phyloP scores from a whole-genome alignment of 30 jellyfish, hydroid and myxozoan species.

The Hydractinia echinata region DNA sequence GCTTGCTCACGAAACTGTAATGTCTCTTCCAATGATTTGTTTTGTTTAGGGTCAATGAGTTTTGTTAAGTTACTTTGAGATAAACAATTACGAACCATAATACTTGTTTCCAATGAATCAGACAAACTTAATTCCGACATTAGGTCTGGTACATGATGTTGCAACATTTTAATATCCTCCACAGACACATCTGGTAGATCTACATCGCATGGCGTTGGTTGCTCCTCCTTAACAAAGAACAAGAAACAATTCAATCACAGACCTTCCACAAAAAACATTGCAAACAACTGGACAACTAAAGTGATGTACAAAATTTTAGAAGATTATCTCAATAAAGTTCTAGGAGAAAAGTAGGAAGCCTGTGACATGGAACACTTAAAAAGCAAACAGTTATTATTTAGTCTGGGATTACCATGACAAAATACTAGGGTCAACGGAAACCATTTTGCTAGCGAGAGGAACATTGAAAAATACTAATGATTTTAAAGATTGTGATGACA shows the following conservation, averaged over 20 bases:
- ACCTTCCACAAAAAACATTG: neutral
- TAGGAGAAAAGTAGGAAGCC: neutral
- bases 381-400: no score
- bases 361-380: no score
- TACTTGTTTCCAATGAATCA: slow-evolving; percentile 69
- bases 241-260: neutral
- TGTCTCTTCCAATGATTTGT: slow-evolving; percentile 61
- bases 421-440: no score
- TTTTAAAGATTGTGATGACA: no score
- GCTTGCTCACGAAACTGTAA: slow-evolving; percentile 45
- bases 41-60: slow-evolving; percentile 63
- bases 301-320: neutral
- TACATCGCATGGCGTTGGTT: slow-evolving; percentile 70
- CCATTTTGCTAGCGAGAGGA: neutral
- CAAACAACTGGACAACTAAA: no score
- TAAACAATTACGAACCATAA: slow-evolving; percentile 52
- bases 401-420: no score
- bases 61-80: slow-evolving; percentile 66
- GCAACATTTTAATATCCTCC: slow-evolving; percentile 62
- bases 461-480: neutral
- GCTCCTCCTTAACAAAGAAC: slow-evolving; percentile 53
- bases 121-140: slow-evolving; percentile 63
- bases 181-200: slow-evolving; percentile 65
- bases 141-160: slow-evolving; percentile 71
- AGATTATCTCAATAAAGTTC: neutral